Conservation (phyloP, 2,113 vertebrate genomes). For the Patagioenas fasciata region DNA sequence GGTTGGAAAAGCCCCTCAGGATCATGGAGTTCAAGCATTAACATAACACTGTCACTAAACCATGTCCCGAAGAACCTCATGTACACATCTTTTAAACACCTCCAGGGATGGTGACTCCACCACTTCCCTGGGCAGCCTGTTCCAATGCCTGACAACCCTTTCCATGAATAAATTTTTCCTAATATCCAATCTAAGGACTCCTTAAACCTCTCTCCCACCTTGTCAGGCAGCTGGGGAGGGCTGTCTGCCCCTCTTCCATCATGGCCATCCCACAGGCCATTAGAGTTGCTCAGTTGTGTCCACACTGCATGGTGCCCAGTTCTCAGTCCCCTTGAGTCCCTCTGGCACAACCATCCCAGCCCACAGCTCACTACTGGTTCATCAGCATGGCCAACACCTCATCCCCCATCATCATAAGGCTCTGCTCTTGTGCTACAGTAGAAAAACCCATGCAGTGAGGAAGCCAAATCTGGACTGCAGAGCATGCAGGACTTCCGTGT, state of each 20-base stretch:
- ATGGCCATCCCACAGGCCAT: neutral
- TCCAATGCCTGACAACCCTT: too few species aligned
- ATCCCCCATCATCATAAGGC: rapidly evolving
- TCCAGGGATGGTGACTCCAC: too few species aligned
- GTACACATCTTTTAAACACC: too few species aligned
- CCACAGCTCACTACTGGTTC: neutral
- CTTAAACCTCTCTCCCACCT: neutral
- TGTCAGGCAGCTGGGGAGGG: neutral
- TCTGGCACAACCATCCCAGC: neutral
- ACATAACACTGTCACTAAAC: too few species aligned
- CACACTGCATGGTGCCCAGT: rapidly evolving
- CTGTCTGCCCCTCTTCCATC: neutral
- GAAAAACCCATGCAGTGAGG: neutral
- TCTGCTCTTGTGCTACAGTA: neutral
- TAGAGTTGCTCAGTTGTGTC: neutral
- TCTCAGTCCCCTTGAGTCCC: neutral
- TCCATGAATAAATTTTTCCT: too few species aligned
- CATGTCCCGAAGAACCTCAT: too few species aligned
- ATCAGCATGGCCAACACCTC: neutral
- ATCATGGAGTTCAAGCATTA: too few species aligned
- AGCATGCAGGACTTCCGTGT: neutral
- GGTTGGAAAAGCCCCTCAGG: too few species aligned
- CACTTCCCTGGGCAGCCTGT: too few species aligned
- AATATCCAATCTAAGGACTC: too few species aligned
- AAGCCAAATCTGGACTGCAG: neutral